These are phyloP conservation scores for Muscidifurax raptorellus DNA, from an alignment of 1,140 invertebrate species.

Conservation along the genomic window DNA sequence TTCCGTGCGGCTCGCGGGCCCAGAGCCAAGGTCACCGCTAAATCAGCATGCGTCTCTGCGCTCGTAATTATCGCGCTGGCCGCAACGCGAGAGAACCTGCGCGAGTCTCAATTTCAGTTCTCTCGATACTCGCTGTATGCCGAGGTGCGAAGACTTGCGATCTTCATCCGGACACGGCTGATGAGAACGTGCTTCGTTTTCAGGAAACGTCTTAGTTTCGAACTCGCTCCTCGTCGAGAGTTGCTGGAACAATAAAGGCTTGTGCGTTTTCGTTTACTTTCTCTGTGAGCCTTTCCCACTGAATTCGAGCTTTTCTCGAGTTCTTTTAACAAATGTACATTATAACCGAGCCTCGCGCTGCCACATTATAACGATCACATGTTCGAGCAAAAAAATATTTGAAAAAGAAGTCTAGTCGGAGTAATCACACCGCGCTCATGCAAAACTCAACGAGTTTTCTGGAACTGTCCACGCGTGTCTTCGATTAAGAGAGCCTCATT, in stretches of 20 bases:
- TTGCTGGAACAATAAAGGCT: too few species aligned
- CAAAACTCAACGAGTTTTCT: background rate
- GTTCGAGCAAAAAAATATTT: background rate
- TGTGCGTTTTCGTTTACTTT: too few species aligned
- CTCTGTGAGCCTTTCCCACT: too few species aligned
- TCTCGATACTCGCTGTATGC: background rate
- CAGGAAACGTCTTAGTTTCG: background rate
- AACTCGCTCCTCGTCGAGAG: too few species aligned
- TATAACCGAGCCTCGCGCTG: too few species aligned
- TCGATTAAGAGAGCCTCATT: background rate
- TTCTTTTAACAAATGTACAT: too few species aligned
- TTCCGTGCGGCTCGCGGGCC: background rate
- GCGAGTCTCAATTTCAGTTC: background rate
- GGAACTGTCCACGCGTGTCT: background rate
- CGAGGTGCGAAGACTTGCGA: background rate
- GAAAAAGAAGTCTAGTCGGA: background rate
- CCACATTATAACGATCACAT: too few species aligned
- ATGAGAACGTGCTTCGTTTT: background rate
- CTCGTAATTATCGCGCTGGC: conserved; percentile 31
- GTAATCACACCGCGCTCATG: background rate
- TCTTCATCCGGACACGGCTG: background rate
- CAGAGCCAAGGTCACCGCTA: conserved; percentile 48
- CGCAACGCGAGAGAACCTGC: background rate
- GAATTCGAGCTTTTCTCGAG: too few species aligned
- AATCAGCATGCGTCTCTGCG: conserved; percentile 38